Base-by-base conservation (phyloP, 2,888 invertebrate species). In the Tridacna gigas region DNA sequence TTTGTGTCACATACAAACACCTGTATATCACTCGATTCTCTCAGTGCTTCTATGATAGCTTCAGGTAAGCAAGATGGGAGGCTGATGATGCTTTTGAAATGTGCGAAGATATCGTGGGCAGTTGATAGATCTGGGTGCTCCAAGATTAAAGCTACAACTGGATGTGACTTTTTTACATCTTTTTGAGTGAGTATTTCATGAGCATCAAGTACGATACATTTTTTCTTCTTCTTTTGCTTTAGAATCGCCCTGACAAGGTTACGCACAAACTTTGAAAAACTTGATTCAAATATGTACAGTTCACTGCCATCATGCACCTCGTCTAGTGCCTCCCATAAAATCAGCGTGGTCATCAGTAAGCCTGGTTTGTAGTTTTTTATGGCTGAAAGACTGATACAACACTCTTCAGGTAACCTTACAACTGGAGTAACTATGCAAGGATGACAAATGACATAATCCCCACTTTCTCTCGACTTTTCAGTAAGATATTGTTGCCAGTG, bases 371-470 rank as follows among this genome's bases (percentile, higher is more conserved):
- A 76, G 13, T 20, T 3, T 25, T 25, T 11, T 18, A 63, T 37
- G 45, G 20, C 22, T n/a, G 48, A 28, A 0, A 66, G 4, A 9
- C 22, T 47, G n/a, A 76, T 65, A 45, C 28, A 48, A 26, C 79
- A 79, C 47, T 73, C 51, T 28, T 22, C 51, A 51, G 73, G 65
- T 22, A 79, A 51, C 13, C n/a, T 37, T 11, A 78, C 45, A 25
- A 71, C 25, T n/a, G n/a, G 15, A n/a, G 69, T 15, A 25, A 37
- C 28, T 20, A 51, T 25, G 11, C n/a, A 26, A 15, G 78, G 78
- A 71, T 56, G 71, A 25, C 69, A 78, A 11, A 60, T 51, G 12
- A 28, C 71, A 61, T 45, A 60, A 13, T 18, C 26, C 13, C 28
- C 56, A 25, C 28, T 45, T 11, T 74, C 45, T 12, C 18, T 13